Evolutionary conservation across 2,113 vertebrate genomes (phyloP), one percentile per base, ranked within the genome.

Genomic region (Phaethon lepturus): DNA sequence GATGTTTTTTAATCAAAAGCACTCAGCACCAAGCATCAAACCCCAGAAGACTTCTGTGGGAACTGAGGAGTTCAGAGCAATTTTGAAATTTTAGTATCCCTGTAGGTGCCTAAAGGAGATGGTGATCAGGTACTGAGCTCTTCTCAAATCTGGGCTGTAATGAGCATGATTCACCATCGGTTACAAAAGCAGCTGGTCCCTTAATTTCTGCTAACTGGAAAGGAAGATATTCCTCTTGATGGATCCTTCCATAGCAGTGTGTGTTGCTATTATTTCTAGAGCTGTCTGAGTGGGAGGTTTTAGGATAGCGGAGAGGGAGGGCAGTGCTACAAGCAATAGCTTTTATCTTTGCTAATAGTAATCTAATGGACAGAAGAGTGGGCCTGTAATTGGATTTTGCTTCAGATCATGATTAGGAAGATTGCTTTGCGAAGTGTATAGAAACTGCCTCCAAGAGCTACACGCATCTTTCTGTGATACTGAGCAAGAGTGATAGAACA

Each of bases 271-370:
- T 69, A 42, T 88, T 96, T 78, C 87, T 47, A 18, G 47, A 63
- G 85, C 88, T 45, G 31, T 56, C 60, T 28, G 90, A 66, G 78
- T 75, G 87, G 91, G 93, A 95, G 93, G 91, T 58, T 90, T 68
- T 22, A 71, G 92, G 56, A 38, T 15, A 62, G 88, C 44, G 6
- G 62, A 76, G 86, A 68, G 69, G 92, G 78, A 90, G 84, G 67
- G 78, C 93, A 94, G 69, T 12, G 52, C 84, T 89, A 47, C 55
- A 19, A 81, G 92, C 44, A 72, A 55, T 90, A 68, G 79, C 93
- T 97, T 95, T 95, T 95, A 87, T 94, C 90, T 94, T 58, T 86
- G 85, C 93, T 94, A 59, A 82, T 73, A 88, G 93, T 68, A 88
- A 86, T 59, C 68, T 96, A 94, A 96, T 69, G 93, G 96, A 72